A percentile compares a stretch with the other conserved stretches of the same genome.
Conservation (phyloP, 2,113 vertebrate species). For the Propithecus coquereli region DNA sequence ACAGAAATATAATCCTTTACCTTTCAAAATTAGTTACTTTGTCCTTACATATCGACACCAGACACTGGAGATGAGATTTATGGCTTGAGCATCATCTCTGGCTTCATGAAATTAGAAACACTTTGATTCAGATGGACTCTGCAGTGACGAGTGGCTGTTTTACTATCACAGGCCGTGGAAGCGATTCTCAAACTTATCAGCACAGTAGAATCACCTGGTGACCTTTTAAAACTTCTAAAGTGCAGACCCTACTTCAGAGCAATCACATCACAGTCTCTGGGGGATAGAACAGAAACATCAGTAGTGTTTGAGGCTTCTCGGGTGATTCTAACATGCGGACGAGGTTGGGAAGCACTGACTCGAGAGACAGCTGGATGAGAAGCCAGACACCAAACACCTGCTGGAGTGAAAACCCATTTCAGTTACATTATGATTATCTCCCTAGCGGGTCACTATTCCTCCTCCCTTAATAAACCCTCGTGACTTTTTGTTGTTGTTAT, state of each 20-base stretch:
- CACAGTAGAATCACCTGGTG: background rate
- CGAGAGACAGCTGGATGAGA: background rate
- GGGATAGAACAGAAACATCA: background rate
- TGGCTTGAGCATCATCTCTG: background rate
- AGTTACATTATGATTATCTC: background rate
- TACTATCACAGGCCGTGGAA: background rate
- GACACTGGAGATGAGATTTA: background rate
- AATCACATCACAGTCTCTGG: background rate
- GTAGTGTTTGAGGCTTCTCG: background rate
- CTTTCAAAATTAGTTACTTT: background rate
- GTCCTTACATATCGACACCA: background rate
- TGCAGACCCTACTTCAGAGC: background rate
- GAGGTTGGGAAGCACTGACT: background rate
- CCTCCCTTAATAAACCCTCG: background rate
- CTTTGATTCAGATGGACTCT: background rate
- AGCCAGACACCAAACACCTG: background rate
- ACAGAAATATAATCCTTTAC: background rate
- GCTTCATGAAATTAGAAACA: background rate
- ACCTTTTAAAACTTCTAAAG: background rate
- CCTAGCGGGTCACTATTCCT: background rate
- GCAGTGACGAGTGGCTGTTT: background rate
- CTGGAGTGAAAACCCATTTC: background rate
- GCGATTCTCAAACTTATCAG: background rate
- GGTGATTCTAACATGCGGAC: background rate
- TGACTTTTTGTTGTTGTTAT: background rate